Conservation (phyloP, 1,140 invertebrate species). For the Drosophila hydei region DNA sequence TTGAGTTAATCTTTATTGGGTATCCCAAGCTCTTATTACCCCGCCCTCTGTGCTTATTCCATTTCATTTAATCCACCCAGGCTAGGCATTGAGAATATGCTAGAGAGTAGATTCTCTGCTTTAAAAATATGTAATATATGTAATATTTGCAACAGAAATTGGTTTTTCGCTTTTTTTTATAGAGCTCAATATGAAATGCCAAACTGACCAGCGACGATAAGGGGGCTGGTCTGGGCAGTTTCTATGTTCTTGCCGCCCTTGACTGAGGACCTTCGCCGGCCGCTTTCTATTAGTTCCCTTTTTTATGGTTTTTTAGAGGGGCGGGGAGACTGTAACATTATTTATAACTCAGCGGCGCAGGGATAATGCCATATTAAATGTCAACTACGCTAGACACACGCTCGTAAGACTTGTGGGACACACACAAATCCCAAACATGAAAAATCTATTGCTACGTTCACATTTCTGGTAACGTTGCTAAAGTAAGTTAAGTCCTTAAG, state of each 20-base stretch:
- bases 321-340: constrained; percentile 62
- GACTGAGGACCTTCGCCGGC: constrained; percentile 10
- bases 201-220: constrained; percentile 49
- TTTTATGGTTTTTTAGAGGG: constrained; percentile 65
- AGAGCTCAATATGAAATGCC: not conserved
- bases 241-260: constrained; percentile 22
- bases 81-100: constrained; percentile 62
- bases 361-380: constrained; percentile 81
- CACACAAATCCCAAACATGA: constrained; percentile 80
- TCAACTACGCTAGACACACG: constrained; percentile 74
- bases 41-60: not conserved
- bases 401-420: constrained; percentile 68
- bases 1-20: constrained; percentile 37
- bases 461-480: constrained; percentile 47
- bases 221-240: constrained; percentile 10
- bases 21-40: constrained; percentile 17
- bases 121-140: constrained; percentile 42
- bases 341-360: constrained; percentile 79
- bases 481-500: constrained; percentile 77
- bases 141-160: constrained; percentile 55
- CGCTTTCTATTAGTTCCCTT: constrained; percentile 37
- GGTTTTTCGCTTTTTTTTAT: constrained; percentile 11
- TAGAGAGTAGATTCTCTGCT: constrained; percentile 44
- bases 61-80: constrained; percentile 23
- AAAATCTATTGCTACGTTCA: constrained; percentile 69